Base-by-base conservation (phyloP, 2,888 invertebrate species). In the Diogma glabrata region DNA sequence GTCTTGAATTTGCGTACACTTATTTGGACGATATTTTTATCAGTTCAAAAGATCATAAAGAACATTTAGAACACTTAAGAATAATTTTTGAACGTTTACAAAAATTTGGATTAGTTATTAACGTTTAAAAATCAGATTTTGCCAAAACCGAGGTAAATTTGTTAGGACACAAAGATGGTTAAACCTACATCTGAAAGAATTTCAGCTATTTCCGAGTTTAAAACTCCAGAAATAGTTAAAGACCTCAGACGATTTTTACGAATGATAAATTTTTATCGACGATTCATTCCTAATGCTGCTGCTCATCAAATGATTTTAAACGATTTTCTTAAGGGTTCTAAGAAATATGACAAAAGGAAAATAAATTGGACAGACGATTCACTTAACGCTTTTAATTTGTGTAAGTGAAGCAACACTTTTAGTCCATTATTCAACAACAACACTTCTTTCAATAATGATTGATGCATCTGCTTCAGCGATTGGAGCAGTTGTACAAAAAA, bases 401-500 rank as follows among this genome's bases (percentile, higher is more conserved):
- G 14, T 7, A 52, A 52, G n/a, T 16, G 5, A 52, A 1, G 43
- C 43, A 4, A 17, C 17, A 4, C 20, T 17, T 6, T 23, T 52
- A 22, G 43, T 12, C 4, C 52, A 52, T 40, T 26, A 22, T 6
- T 2, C 1, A 56, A 28, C n/a, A 12, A 2, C 2, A 3, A n/a
- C 28, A 28, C 28, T 3, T 3, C 28, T 28, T 28, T 56, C 46
- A 2, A 5, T 51, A 14, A n/a, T n/a, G 5, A 16, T 36, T 4
- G 51, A 51, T 17, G 67, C 67, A 2, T 68, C 67, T 0, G 64
- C 65, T 40, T 52, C 33, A 2, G 60, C 67, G 3, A 60, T 66
- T 4, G 68, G 67, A 1, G 66, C 64, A 1, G 63, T 60, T 0
- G 49, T 70, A n/a, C n/a, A n/a, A n/a, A n/a, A n/a, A n/a, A n/a